Base-by-base conservation (phyloP, 2,113 vertebrate species). In the Rattus norvegicus region DNA sequence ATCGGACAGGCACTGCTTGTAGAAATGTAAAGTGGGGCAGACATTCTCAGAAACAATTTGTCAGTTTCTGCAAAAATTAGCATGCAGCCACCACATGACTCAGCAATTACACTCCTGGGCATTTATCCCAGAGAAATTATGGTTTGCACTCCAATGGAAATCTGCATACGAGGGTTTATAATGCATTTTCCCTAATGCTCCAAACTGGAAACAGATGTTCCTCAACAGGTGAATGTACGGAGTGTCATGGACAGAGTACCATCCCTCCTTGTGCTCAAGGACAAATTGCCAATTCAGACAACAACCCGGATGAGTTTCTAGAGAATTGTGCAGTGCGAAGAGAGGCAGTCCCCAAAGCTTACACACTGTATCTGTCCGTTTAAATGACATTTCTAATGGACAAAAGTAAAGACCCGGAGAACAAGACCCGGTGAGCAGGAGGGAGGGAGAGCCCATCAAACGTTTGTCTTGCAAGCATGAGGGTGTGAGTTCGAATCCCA, bases 111-210 rank as follows among this genome's bases (percentile, higher is more conserved):
- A n/a, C 30, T 43, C 92, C 65, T 85, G 86, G 90, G 86, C 65
- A 69, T 91, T 92, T 70, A 70, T 94, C 76, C 52, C 92, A 91
- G 83, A 88, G 76, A 91, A 92, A 90, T 92, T 77, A 95, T 90
- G 63, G 79, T 65, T 88, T 91, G 84, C 5, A 33, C 65, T 87
- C 75, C 63, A 19, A 54, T 19, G 85, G 86, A 86, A 86, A 24
- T 7, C 43, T 92, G 8, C 75, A 69, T 22, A 39, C 16, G n/a
- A 65, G 22, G 72, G 43, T 77, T 89, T 76, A 43, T 81, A 91
- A 43, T 11, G 76, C 52, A 80, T 85, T 76, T n/a, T 90, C 61
- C 70, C 52, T 20, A 33, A 70, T 76, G 52, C 26, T 61, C 7
- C 9, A 80, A 80, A 85, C n/a, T 70, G 33, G 43, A 95, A 93